Conservation (phyloP, 2,797 vertebrate genomes). For the Erithacus rubecula region DNA sequence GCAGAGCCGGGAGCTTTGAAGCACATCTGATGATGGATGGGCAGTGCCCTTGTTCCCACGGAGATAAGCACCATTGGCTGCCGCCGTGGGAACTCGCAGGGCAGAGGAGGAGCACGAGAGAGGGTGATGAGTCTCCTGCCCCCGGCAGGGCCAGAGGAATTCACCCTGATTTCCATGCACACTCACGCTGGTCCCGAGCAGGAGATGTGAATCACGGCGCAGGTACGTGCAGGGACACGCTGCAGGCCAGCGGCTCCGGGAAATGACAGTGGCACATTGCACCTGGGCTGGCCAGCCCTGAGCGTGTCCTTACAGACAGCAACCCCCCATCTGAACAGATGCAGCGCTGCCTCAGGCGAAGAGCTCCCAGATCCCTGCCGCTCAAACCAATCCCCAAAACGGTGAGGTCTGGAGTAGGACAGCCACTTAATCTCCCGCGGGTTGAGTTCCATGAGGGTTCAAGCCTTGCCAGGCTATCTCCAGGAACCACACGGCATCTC, state of each 20-base stretch:
- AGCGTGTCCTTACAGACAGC: neutral
- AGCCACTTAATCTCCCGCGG: neutral
- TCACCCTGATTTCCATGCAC: neutral
- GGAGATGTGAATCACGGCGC: neutral
- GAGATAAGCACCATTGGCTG: neutral
- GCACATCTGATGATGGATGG: neutral
- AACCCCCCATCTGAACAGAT: neutral
- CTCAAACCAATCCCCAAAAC: neutral
- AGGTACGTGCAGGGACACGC: neutral
- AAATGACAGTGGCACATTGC: neutral
- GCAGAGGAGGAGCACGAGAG: neutral
- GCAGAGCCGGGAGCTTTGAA: neutral
- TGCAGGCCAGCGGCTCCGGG: accelerated
- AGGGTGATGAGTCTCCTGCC: neutral
- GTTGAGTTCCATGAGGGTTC: accelerated
- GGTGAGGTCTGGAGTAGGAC: too few species aligned
- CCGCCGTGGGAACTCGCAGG: neutral
- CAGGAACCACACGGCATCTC: accelerated
- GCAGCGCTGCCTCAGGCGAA: accelerated
- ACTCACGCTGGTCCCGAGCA: neutral
- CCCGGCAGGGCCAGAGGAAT: neutral
- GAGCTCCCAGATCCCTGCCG: neutral
- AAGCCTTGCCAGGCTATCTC: accelerated
- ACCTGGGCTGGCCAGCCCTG: neutral
- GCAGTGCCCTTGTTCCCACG: neutral